Percentiles rank a stretch among this genome's conserved stretches.
Evolutionary conservation across 2,888 invertebrate genomes (phyloP).

Genomic region (Parelbella ahira): DNA sequence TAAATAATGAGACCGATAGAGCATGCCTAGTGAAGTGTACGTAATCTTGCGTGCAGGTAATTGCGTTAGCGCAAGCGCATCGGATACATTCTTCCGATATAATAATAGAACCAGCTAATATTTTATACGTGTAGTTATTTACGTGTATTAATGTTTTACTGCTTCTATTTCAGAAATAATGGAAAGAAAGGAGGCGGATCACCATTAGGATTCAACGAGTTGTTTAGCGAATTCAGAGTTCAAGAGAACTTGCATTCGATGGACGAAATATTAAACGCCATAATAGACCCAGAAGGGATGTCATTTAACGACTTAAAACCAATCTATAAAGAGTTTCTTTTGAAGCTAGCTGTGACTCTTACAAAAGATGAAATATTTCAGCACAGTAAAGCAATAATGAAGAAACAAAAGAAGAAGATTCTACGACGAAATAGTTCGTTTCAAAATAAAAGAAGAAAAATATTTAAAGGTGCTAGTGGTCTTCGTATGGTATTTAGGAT

Average conservation of each 20-base stretch:
- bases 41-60: conserved; percentile 61
- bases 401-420: conserved; percentile 87
- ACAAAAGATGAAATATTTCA: conserved; percentile 96
- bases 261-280: conserved; percentile 92
- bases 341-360: conserved; percentile 92
- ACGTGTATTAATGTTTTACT: conserved; percentile 3
- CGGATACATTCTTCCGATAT: conserved; percentile 61
- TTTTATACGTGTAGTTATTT: conserved; percentile 1
- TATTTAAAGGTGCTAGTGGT: conserved; percentile 81
- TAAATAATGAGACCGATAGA: conserved; percentile 51
- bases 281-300: conserved; percentile 95
- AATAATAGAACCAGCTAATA: conserved; percentile 30
- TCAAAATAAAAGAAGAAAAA: conserved; percentile 80
- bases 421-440: conserved; percentile 78
- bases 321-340: conserved; percentile 92
- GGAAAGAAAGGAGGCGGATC: conserved; percentile 86
- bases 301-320: conserved; percentile 95
- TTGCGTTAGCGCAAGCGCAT: conserved; percentile 63
- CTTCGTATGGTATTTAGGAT: conserved; percentile 83
- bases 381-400: conserved; percentile 93
- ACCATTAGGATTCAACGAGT: conserved; percentile 91
- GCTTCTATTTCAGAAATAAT: conserved; percentile 73
- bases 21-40: conserved; percentile 61
- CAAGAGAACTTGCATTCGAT: conserved; percentile 93
- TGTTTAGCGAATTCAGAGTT: conserved; percentile 92